Evolutionary conservation across 2,113 vertebrate genomes (phyloP), one percentile per base, ranked within the genome.

Genomic region (Ctenomys sociabilis): DNA sequence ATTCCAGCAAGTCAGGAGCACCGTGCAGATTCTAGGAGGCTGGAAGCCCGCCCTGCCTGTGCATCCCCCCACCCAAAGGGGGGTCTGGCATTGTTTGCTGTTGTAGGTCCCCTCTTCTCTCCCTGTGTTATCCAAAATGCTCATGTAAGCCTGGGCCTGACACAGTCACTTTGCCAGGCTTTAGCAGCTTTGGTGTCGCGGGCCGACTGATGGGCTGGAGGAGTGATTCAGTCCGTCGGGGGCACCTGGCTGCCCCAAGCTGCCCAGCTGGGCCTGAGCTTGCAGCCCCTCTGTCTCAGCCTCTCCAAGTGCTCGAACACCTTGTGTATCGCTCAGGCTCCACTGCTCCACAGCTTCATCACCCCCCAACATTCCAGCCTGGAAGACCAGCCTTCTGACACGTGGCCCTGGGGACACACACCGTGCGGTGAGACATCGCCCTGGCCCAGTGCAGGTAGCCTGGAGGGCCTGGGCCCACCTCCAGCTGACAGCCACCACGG

Each of bases 121-220:
- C 70, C 1, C 0, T 45, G 10, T 86, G 91, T 84, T 86, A 95
- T 87, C 63, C 28, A 91, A 96, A 92, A 96, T 85, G 57, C 63
- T 4, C 64, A 85, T 93, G 88, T 87, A 97, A 93, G 87, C 43
- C 86, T 0, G 6, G 84, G 72, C 35, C 78, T 32, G 78, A 82
- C 63, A 2, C 87, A 59, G 13, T 97, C 94, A 43, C 90, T 97
- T 97, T 91, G 94, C 90, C 80, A 35, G 95, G 85, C 94, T 91
- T 88, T 95, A 94, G 68, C 94, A 92, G 95, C 97, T 61, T 94
- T 73, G 57, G 37, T 64, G 73, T 82, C 85, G 54, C 57, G 78
- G 83, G 93, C 80, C 84, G 37, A 92, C 80, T 85, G 37, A 92
- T 90, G 77, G 78, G 80, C 17, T 57, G 22, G 32, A 94, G 43